A percentile compares a stretch with the other conserved stretches of the same genome.
phyloP scores from a whole-genome alignment of 2,888 invertebrate species.

The Heliconius sara region DNA sequence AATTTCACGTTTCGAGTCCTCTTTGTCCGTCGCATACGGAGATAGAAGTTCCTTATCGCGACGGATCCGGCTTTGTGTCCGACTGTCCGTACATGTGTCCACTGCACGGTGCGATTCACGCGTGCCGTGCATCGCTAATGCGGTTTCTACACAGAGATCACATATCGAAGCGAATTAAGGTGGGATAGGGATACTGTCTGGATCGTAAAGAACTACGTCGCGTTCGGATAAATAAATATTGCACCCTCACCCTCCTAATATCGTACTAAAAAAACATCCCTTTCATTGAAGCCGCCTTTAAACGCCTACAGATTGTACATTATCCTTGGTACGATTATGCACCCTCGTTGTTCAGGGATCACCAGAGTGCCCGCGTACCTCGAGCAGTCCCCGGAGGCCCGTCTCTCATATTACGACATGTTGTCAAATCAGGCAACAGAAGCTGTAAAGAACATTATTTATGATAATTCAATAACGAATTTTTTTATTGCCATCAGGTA shows the following conservation, averaged over 20 bases:
- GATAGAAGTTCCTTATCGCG: slow-evolving; percentile 77
- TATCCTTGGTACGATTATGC: slow-evolving; percentile 85
- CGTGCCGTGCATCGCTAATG: slow-evolving; percentile 78
- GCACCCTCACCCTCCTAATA: slow-evolving; percentile 82
- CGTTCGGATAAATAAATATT: slow-evolving; percentile 82
- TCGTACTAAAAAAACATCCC: slow-evolving; percentile 84
- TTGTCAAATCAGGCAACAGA: slow-evolving; percentile 66
- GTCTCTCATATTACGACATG: slow-evolving; percentile 82
- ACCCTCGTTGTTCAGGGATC: slow-evolving; percentile 83
- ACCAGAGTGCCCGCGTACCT: slow-evolving; percentile 76
- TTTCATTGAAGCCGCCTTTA: slow-evolving; percentile 83
- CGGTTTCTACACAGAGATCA: slow-evolving; percentile 60
- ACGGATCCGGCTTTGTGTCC: slow-evolving; percentile 70
- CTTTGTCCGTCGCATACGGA: slow-evolving; percentile 71
- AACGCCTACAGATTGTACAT: slow-evolving; percentile 85
- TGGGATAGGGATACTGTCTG: slow-evolving; percentile 69
- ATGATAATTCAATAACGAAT: slow-evolving; percentile 47
- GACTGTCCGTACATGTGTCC: slow-evolving; percentile 68
- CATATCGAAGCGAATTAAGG: slow-evolving; percentile 70
- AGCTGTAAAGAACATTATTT: slow-evolving; percentile 55
- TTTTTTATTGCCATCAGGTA: slow-evolving; percentile 71
- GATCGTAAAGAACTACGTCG: slow-evolving; percentile 75
- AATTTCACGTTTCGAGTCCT: slow-evolving; percentile 78
- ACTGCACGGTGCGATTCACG: slow-evolving; percentile 63
- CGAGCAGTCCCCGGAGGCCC: slow-evolving; percentile 72